phyloP scores from a whole-genome alignment of 2,888 invertebrate species.

The Itoplectis maculator region DNA sequence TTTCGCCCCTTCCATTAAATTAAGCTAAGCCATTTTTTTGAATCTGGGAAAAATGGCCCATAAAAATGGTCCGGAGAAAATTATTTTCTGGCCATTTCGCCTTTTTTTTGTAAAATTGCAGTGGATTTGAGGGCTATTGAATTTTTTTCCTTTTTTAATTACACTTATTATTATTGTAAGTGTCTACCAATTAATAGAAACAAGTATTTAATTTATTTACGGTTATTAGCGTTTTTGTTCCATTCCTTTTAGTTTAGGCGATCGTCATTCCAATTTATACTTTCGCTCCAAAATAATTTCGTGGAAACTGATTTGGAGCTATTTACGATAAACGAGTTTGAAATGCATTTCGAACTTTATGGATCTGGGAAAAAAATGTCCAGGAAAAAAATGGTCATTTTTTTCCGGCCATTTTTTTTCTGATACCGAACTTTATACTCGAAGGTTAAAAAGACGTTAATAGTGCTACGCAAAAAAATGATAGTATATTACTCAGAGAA shows the following conservation, averaged over 20 bases:
- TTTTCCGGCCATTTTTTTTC: too few relatives aligned
- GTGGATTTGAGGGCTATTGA: conserved; percentile 71
- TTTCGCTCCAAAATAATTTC: conserved; percentile 67
- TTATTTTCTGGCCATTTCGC: too few relatives aligned
- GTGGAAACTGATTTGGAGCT: conserved; percentile 46
- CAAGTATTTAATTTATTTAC: conserved; percentile 72
- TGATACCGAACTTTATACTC: conserved; percentile 46
- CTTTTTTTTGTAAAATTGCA: conserved; percentile 63
- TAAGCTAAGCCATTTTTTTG: too few relatives aligned
- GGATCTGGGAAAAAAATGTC: too few relatives aligned
- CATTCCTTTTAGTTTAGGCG: conserved; percentile 70
- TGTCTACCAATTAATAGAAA: conserved; percentile 69
- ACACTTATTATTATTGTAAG: conserved; percentile 35
- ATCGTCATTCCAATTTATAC: conserved; percentile 70
- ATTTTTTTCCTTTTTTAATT: conserved; percentile 33
- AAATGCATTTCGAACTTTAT: conserved; percentile 46
- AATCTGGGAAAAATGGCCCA: too few relatives aligned
- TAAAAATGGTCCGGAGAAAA: too few relatives aligned
- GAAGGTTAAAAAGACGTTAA: conserved; percentile 46
- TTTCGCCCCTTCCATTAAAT: too few relatives aligned
- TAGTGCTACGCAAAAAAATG: conserved; percentile 60
- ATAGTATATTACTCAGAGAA: conserved; percentile 67
- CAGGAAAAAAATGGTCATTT: too few relatives aligned
- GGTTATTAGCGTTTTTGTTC: conserved; percentile 63
- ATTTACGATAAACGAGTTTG: conserved; percentile 38